Evolutionary conservation across 2,888 invertebrate genomes (phyloP).

Genomic region (Aelia acuminata): DNA sequence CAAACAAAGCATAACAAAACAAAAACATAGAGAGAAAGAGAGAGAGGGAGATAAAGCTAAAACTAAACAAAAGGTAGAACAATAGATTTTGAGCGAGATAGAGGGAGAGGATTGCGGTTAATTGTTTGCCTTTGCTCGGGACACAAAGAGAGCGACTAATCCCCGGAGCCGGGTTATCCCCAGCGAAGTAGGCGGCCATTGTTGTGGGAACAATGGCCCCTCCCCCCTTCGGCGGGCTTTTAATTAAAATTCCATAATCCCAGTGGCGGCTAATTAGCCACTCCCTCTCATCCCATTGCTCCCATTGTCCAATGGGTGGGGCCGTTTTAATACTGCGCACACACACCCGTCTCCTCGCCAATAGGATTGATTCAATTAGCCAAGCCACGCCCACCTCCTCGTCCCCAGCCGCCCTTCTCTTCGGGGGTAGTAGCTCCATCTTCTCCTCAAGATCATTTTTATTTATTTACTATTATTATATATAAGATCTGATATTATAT

Average conservation of each 20-base stretch:
- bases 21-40: background rate
- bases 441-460: background rate
- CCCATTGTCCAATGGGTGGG: constrained; percentile 47
- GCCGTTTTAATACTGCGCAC: constrained; percentile 50
- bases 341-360: constrained; percentile 42
- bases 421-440: background rate
- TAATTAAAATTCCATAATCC: constrained; percentile 59
- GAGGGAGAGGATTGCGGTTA: constrained; percentile 58
- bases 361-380: constrained; percentile 53
- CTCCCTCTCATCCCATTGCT: constrained; percentile 55
- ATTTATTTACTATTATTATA: background rate
- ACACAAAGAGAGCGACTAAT: constrained; percentile 47
- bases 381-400: constrained; percentile 40
- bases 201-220: background rate
- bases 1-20: constrained; percentile 4
- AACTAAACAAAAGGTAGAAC: constrained; percentile 54
- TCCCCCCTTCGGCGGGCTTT: constrained; percentile 4
- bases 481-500: background rate
- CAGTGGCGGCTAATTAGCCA: constrained; percentile 54
- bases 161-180: constrained; percentile 34
- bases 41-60: constrained; percentile 46
- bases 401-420: background rate
- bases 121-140: constrained; percentile 40
- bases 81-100: constrained; percentile 50
- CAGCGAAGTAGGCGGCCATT: constrained; percentile 47